Evolutionary conservation across 2,113 vertebrate genomes (phyloP).

Genomic region (Proteles cristata): DNA sequence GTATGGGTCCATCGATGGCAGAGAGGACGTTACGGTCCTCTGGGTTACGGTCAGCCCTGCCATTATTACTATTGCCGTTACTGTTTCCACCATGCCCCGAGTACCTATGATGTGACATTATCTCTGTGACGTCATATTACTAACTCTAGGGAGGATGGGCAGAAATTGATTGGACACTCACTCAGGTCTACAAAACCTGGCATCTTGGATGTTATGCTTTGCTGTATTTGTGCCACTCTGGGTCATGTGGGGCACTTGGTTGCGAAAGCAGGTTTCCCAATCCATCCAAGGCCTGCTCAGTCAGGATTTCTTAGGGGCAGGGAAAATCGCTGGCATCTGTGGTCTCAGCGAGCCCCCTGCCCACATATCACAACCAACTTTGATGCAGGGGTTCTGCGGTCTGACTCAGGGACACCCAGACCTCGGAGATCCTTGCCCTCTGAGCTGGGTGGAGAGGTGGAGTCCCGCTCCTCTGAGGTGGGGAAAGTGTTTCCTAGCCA

Average conservation of each 20-base stretch:
- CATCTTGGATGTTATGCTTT: neutral
- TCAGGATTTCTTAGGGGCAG: neutral
- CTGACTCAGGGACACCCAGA: neutral
- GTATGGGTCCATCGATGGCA: accelerated
- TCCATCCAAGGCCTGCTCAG: neutral
- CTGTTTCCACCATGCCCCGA: neutral
- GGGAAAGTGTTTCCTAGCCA: neutral
- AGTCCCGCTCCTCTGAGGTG: neutral
- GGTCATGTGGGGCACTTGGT: neutral
- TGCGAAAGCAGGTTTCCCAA: neutral
- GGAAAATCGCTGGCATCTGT: neutral
- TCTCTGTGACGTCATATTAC: neutral
- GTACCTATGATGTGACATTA: neutral
- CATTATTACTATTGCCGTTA: neutral
- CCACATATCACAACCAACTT: too few relatives aligned
- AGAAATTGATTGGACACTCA: neutral
- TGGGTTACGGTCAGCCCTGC: accelerated
- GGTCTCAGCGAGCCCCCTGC: neutral
- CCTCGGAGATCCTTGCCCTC: neutral
- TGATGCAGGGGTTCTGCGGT: neutral
- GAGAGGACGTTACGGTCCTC: neutral
- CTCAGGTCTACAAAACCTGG: neutral
- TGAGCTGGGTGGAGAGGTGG: neutral
- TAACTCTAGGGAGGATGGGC: neutral
- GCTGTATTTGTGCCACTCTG: neutral